Evolutionary conservation across 2,113 vertebrate species (phyloP).

Genomic region (Garra rufa): DNA sequence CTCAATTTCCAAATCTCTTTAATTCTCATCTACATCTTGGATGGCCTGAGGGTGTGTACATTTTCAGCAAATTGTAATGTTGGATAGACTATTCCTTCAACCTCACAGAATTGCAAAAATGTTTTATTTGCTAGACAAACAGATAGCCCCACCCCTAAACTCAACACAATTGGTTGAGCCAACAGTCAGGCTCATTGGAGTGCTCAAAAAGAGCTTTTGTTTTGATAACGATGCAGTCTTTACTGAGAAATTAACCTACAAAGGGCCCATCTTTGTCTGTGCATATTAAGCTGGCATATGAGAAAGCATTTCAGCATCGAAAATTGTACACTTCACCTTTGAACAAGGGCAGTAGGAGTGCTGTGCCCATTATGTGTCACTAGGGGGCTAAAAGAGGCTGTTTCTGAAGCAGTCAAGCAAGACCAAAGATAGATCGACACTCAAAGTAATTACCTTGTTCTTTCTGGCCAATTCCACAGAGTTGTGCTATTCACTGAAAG

Average conservation of each 20-base stretch:
- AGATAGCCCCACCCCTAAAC: background rate
- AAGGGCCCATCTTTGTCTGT: background rate
- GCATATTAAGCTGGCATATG: background rate
- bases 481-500: slow-evolving; percentile 11
- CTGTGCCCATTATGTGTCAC: slow-evolving; percentile 8
- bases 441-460: slow-evolving; percentile 19
- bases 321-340: slow-evolving; percentile 23
- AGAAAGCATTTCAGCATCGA: background rate
- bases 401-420: slow-evolving; percentile 28
- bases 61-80: too few species aligned
- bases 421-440: slow-evolving; percentile 11
- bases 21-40: background rate
- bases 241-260: background rate
- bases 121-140: background rate
- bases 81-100: background rate
- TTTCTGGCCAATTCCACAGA: background rate
- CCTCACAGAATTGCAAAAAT: background rate
- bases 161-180: background rate
- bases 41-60: background rate
- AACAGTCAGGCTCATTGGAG: background rate
- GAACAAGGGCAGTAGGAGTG: background rate
- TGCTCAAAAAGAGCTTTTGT: background rate
- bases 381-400: slow-evolving; percentile 1
- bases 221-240: background rate
- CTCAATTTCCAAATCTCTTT: background rate